A percentile compares a stretch with the other conserved stretches of the same genome.
Evolutionary conservation across 2,888 invertebrate genomes (phyloP).

Genomic region (Lepetodrilus schrolli): DNA sequence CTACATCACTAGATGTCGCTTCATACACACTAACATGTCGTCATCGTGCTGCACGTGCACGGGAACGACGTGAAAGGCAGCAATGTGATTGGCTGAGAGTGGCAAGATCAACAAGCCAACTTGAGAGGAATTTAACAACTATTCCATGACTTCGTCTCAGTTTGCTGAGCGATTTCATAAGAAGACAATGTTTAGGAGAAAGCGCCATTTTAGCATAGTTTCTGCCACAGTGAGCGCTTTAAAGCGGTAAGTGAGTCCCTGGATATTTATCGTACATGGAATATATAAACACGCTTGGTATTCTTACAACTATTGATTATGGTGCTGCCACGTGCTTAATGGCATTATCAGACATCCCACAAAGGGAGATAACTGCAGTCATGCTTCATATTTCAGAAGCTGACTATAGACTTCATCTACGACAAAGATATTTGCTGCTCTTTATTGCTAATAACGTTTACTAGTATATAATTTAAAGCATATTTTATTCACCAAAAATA

Average conservation of each 20-base stretch:
- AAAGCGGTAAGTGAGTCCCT: conserved; percentile 7
- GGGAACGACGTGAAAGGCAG: not conserved
- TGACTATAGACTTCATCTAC: too few species aligned
- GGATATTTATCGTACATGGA: conserved; percentile 22
- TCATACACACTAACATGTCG: conserved; percentile 2
- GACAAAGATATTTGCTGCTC: too few species aligned
- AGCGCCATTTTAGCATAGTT: conserved; percentile 26
- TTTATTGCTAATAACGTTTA: too few species aligned
- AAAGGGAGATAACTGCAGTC: conserved; percentile 10
- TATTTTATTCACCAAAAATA: too few species aligned
- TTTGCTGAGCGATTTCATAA: conserved; percentile 22
- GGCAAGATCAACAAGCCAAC: conserved; percentile 6
- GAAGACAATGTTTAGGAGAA: conserved; percentile 24
- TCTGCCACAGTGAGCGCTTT: conserved; percentile 10
- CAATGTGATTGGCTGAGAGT: not conserved
- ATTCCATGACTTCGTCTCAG: conserved; percentile 19
- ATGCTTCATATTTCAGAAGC: too few species aligned
- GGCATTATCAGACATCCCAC: not conserved
- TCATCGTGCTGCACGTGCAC: conserved; percentile 11
- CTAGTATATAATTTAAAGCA: too few species aligned
- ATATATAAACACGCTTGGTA: conserved; percentile 18
- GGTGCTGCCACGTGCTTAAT: not conserved
- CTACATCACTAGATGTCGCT: not conserved
- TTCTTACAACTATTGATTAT: not conserved
- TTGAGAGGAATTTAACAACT: not conserved